Base-by-base conservation (phyloP, 2,113 vertebrate species). In the Peromyscus maniculatus region DNA sequence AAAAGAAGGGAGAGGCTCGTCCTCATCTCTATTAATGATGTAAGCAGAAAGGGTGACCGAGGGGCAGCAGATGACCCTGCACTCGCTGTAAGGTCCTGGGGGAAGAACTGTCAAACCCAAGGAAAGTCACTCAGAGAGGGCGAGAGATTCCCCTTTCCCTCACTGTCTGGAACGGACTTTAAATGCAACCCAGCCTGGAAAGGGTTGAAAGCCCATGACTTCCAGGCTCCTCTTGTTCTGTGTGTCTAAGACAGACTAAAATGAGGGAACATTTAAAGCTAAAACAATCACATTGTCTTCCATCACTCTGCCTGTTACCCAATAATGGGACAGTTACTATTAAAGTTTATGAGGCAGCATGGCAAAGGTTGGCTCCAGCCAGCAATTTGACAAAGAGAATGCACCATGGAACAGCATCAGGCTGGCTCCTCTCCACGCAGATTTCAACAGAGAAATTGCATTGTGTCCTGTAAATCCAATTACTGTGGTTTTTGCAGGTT, bases 301-400 rank as follows among this genome's bases (percentile, higher is more conserved):
- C 49, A 89, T 90, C 95, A 89, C n/a, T 79, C 74, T 31, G 83
- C 71, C 86, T 67, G 33, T 55, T 57, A 39, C 91, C 88, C 91
- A 89, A 82, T 79, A 88, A 91, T 33, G 62, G 80, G 74, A 78
- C 46, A 64, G 74, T 97, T 72, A n/a, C 80, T 94, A 69, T 89
- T 75, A 91, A 94, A 89, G 72, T 96, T 97, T 92, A 94, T 52
- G 77, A 97, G 92, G 80, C 86, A 82, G 91, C 86, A 55, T 72
- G 46, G 96, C 91, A 59, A 94, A 90, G 91, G 91, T 55, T 91
- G 94, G 72, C 92, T 96, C 97, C 96, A 96, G 92, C 86, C 89
- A 79, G 86, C 62, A 66, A 87, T 84, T 87, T 91, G 92, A 92
- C 90, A 55, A 82, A 91, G 90, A 91, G 79, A 79, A 57, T 28